Conservation (phyloP, 1,140 invertebrate species). For the Telenomus remus region DNA sequence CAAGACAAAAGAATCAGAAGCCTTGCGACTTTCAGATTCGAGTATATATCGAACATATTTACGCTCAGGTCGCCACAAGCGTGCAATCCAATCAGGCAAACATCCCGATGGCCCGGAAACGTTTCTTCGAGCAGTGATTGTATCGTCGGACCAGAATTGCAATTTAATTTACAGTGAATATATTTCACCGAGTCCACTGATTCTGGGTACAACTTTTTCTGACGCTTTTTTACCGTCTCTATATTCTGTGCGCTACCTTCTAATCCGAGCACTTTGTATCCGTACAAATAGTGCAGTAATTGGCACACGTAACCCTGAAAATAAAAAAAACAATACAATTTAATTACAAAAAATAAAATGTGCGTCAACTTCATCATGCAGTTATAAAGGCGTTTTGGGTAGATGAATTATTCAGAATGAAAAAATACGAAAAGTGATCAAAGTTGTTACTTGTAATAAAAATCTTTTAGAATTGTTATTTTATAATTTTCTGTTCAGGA, state of each 20-base stretch:
- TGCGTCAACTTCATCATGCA: too few relatives aligned
- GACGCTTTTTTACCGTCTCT: slow-evolving; percentile 79
- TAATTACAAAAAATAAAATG: slow-evolving; percentile 23
- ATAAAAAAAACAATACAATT: slow-evolving; percentile 25
- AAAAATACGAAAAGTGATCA: too few relatives aligned
- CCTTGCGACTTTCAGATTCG: slow-evolving; percentile 77
- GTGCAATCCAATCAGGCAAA: slow-evolving; percentile 84
- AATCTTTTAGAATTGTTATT: too few relatives aligned
- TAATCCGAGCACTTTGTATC: slow-evolving; percentile 82
- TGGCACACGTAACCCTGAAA: slow-evolving; percentile 86
- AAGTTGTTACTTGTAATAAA: too few relatives aligned
- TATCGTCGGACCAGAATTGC: slow-evolving; percentile 74
- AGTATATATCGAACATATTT: slow-evolving; percentile 83
- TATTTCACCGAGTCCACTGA: slow-evolving; percentile 78
- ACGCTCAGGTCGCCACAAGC: slow-evolving; percentile 89
- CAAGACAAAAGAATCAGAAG: slow-evolving; percentile 86
- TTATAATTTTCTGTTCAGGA: too few relatives aligned
- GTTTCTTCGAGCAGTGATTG: slow-evolving; percentile 68
- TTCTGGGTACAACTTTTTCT: slow-evolving; percentile 76
- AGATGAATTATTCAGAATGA: too few relatives aligned
- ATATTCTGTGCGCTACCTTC: slow-evolving; percentile 81
- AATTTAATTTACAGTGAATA: slow-evolving; percentile 76
- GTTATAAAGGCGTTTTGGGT: too few relatives aligned
- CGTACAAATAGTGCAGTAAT: slow-evolving; percentile 79
- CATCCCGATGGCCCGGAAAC: slow-evolving; percentile 60